A percentile compares a stretch with the other conserved stretches of the same genome.
phyloP scores from a whole-genome alignment of 2,888 invertebrate genomes.

The Ligdia adustata region DNA sequence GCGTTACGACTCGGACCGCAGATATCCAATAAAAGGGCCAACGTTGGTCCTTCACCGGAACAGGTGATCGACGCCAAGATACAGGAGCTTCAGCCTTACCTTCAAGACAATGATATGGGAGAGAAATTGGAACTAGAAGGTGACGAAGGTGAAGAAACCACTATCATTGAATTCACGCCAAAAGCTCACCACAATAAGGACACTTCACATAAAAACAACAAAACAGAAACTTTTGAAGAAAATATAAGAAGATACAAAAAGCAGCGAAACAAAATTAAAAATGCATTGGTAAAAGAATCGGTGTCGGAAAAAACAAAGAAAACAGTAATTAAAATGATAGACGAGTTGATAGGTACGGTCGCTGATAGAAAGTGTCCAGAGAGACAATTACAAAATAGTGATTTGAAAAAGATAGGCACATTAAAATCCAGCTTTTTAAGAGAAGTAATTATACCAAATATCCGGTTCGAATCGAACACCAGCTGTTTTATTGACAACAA shows the following conservation, averaged over 20 bases:
- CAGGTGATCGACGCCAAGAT: conserved; percentile 48
- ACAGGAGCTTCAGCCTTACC: conserved; percentile 43
- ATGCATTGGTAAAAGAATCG: conserved; percentile 49
- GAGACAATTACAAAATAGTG: neutral
- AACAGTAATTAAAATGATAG: conserved; percentile 53
- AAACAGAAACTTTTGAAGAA: conserved; percentile 34
- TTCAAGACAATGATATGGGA: conserved; percentile 52
- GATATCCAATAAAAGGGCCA: neutral
- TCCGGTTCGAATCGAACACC: neutral
- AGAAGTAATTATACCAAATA: too few species aligned
- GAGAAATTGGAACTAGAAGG: conserved; percentile 43
- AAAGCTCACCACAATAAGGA: conserved; percentile 10
- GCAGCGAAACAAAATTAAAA: conserved; percentile 51
- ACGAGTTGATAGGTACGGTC: conserved; percentile 54
- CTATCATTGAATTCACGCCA: conserved; percentile 56
- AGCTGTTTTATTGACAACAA: neutral
- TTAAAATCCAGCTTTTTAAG: neutral
- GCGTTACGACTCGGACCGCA: conserved; percentile 1
- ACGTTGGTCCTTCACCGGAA: conserved; percentile 5
- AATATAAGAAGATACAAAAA: conserved; percentile 54
- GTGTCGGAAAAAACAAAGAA: conserved; percentile 51
- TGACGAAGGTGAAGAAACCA: conserved; percentile 55
- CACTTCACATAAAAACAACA: neutral
- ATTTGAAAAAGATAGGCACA: neutral
- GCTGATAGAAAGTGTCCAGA: conserved; percentile 49